Evolutionary conservation across 2,797 vertebrate genomes (phyloP), one percentile per base, ranked within the genome.

Genomic region (Enteromius trimaculatus): DNA sequence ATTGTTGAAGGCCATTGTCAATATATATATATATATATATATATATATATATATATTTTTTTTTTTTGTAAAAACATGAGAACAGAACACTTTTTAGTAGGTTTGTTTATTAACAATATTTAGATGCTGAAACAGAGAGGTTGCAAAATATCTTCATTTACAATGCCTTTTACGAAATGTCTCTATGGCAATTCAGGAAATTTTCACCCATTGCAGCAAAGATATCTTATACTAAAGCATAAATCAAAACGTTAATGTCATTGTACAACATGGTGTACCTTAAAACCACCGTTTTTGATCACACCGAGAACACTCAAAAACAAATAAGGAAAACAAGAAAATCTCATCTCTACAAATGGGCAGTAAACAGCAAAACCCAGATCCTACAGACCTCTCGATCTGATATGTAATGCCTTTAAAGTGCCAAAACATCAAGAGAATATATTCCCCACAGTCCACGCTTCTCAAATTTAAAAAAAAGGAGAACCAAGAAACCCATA

Each of bases 381-480:
- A 69, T 58, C 69, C 80, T 66, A 16, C 86, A 84, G 89, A 85
- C 49, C 75, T 68, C 49, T 58, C 37, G 71, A 87, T 82, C 80
- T 80, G 62, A 86, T 60, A 77, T 14, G 55, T 91, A 91, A 92
- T 92, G 91, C 92, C 91, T 92, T 87, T 87, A 89, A 88, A 89
- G 85, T 90, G 88, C 90, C 88, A 90, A 92, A 90, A 90, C 88
- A 92, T 86, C 91, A 85, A 91, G 82, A 90, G 86, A 81, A 80
- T 80, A 53, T 74, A 80, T 79, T 37, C 85, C 82, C 42, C n/a
- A 84, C 69, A 76, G 84, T 64, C 83, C 65, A 64, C 83, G 65
- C 84, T 86, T 90, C 70, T 80, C 90, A 92, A 90, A 83, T 80
- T 86, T 91, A 37, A 72, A 87, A 13, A 65, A 65, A 64, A 49